Percentiles rank a stretch among this genome's conserved stretches.
Evolutionary conservation across 2,888 invertebrate species (phyloP).

Genomic region (Campopleginae sp.): DNA sequence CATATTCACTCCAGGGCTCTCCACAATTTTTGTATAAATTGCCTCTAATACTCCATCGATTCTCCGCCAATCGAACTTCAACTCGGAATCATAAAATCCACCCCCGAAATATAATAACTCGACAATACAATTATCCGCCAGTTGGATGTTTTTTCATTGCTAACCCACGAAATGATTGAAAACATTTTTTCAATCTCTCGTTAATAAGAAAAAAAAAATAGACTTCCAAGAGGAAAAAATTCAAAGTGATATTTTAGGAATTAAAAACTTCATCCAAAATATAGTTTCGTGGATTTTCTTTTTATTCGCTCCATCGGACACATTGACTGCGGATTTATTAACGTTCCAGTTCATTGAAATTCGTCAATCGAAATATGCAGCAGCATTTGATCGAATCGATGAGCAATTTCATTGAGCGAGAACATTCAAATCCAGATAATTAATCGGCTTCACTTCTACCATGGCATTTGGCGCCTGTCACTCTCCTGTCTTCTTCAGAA

Average conservation of each 20-base stretch:
- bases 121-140: not conserved
- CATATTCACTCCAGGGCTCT: not conserved
- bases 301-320: not conserved
- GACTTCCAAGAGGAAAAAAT: not conserved
- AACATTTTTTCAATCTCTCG: not conserved
- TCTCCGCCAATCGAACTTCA: not conserved
- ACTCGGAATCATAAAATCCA: not conserved
- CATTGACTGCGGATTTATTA: conserved; percentile 11
- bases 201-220: not conserved
- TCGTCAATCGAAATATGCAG: conserved; percentile 32
- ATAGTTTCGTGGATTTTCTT: not conserved
- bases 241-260: too few relatives aligned
- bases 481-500: conserved; percentile 2
- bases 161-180: too few relatives aligned
- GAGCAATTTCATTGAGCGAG: conserved; percentile 47
- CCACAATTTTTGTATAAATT: conserved; percentile 19
- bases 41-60: conserved; percentile 14
- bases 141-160: too few relatives aligned
- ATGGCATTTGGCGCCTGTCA: conserved; percentile 33
- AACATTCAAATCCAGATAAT: conserved; percentile 42
- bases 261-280: too few relatives aligned
- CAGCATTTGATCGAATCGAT: conserved; percentile 26
- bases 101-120: not conserved
- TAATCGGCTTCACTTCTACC: conserved; percentile 25
- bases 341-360: not conserved